phyloP scores from a whole-genome alignment of 2,113 vertebrate genomes.

The Trogon melanurus region DNA sequence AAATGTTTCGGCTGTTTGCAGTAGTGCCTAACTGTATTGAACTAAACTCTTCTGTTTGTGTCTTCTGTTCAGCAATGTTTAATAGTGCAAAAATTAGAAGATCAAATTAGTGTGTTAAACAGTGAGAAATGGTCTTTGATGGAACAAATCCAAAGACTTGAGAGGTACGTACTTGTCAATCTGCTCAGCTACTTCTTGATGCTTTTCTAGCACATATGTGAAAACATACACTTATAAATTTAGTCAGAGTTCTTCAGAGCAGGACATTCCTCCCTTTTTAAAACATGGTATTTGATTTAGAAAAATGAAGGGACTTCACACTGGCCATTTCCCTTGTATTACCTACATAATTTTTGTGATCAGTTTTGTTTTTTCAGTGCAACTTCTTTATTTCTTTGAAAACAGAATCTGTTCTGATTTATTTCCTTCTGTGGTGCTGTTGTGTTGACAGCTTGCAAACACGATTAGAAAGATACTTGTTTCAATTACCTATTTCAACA shows the following conservation, averaged over 20 bases:
- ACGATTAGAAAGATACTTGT: not conserved
- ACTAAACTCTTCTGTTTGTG: conserved; percentile 49
- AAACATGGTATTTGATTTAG: not conserved
- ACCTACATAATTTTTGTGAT: not conserved
- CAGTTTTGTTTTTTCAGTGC: not conserved
- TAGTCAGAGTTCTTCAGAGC: not conserved
- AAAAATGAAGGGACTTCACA: not conserved
- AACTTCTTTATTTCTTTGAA: not conserved
- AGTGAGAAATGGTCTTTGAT: conserved; percentile 91
- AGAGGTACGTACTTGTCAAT: conserved; percentile 82
- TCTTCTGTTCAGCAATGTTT: conserved; percentile 84
- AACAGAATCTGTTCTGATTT: not conserved
- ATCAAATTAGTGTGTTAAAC: conserved; percentile 92
- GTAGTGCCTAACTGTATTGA: not conserved
- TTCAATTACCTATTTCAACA: not conserved
- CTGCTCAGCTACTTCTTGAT: not conserved
- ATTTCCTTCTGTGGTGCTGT: not conserved
- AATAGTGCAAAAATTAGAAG: conserved; percentile 93
- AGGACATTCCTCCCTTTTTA: not conserved
- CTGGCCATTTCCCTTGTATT: not conserved
- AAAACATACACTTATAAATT: not conserved
- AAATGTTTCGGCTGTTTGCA: not conserved
- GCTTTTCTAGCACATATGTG: not conserved
- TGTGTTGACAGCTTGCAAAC: not conserved
- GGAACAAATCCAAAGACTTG: conserved; percentile 92